These are phyloP conservation scores for Xenus cinereus DNA, from an alignment of 2,113 vertebrate species.

Conservation along the genomic window DNA sequence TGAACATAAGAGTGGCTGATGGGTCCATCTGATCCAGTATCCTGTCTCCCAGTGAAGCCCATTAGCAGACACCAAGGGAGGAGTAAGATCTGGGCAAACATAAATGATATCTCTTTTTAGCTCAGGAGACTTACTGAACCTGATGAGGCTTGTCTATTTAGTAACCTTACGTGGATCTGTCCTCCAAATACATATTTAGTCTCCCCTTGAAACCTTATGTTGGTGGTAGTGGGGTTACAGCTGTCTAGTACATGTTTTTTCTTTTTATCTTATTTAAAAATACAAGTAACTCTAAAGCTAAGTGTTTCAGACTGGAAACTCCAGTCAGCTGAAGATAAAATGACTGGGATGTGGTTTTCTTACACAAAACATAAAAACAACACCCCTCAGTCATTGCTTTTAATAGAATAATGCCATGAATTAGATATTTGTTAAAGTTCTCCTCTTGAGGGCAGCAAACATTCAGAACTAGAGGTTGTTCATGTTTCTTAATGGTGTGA, in stretches of 20 bases:
- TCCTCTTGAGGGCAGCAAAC: slow-evolving; percentile 69
- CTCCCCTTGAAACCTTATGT: neutral
- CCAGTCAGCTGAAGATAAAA: neutral
- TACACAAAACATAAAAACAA: neutral
- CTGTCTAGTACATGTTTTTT: neutral
- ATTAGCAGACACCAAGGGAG: neutral
- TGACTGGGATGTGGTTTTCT: neutral
- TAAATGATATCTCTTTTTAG: neutral
- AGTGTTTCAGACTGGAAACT: neutral
- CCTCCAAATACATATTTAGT: neutral
- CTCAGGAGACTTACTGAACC: neutral
- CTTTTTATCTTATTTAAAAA: neutral
- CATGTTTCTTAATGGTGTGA: neutral
- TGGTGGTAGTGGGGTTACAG: neutral
- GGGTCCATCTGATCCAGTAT: neutral
- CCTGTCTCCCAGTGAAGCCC: neutral
- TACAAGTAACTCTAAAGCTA: neutral
- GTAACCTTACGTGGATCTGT: neutral
- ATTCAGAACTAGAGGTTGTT: neutral
- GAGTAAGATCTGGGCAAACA: neutral
- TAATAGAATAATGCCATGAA: neutral
- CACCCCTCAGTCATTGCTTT: neutral
- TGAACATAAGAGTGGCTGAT: neutral
- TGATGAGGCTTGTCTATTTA: neutral
- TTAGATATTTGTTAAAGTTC: neutral